phyloP scores from a whole-genome alignment of 2,113 vertebrate genomes.

The Dicerorhinus sumatrensis region DNA sequence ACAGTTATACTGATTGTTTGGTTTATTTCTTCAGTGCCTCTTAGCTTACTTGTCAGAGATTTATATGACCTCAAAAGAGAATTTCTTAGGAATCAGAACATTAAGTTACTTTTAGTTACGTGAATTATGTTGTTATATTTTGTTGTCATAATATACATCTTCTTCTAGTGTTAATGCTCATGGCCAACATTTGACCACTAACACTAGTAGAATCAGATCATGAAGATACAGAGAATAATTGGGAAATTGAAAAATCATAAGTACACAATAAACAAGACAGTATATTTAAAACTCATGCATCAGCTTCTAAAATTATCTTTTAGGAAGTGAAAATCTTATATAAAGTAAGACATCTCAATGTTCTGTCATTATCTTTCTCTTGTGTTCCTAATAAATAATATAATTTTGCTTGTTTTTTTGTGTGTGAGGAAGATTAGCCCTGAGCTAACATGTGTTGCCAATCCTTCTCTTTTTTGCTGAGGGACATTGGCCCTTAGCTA shows the following conservation, averaged over 20 bases:
- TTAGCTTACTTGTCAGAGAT: not conserved
- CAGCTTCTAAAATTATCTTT: not conserved
- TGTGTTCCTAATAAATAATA: not conserved
- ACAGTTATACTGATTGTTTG: not conserved
- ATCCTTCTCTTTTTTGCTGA: too few species aligned
- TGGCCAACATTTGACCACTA: not conserved
- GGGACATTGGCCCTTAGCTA: too few species aligned
- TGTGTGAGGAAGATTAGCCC: too few species aligned
- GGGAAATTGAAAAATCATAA: not conserved
- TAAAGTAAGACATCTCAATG: not conserved
- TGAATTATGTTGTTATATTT: conserved; percentile 1
- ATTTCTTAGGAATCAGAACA: not conserved
- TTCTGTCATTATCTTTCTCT: not conserved
- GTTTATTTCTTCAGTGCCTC: not conserved
- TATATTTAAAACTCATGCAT: not conserved
- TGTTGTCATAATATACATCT: not conserved
- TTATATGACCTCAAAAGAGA: not conserved
- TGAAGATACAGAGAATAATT: not conserved
- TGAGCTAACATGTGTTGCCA: too few species aligned
- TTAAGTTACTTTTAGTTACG: conserved; percentile 1
- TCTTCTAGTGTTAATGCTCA: not conserved
- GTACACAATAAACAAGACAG: not conserved
- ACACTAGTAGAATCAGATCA: not conserved
- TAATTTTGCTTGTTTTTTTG: not conserved
- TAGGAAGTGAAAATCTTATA: not conserved